Evolutionary conservation across 2,797 vertebrate species (phyloP).

Genomic region (Threskiornis aethiopicus): DNA sequence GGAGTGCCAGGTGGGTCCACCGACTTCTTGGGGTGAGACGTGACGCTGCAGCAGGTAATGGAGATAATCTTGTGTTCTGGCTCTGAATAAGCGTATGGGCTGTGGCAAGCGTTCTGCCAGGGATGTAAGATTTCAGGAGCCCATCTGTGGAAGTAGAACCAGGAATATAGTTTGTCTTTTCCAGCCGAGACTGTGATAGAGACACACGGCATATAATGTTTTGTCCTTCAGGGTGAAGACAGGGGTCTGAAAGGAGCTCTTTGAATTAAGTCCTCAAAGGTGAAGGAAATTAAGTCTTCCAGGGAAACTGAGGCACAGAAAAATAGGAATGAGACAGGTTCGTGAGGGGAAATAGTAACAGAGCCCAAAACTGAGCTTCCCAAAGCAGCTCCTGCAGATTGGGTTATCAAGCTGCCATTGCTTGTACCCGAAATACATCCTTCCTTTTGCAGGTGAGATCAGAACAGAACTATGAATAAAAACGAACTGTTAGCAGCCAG

Average conservation of each 20-base stretch:
- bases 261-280: neutral
- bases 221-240: neutral
- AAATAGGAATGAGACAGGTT: neutral
- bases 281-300: neutral
- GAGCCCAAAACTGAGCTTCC: neutral
- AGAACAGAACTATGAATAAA: neutral
- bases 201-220: neutral
- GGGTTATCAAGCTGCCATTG: neutral
- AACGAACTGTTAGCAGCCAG: neutral
- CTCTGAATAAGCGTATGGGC: neutral
- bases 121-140: neutral
- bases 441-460: neutral
- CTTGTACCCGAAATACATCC: neutral
- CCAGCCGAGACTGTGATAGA: neutral
- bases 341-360: neutral
- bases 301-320: neutral
- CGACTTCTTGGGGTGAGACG: neutral
- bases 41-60: neutral
- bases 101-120: neutral
- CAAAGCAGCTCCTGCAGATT: neutral
- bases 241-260: neutral
- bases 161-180: neutral
- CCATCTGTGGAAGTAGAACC: neutral
- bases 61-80: neutral
- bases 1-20: neutral